Conservation (phyloP, 2,888 invertebrate genomes). For the Drosophila mayaguana region DNA sequence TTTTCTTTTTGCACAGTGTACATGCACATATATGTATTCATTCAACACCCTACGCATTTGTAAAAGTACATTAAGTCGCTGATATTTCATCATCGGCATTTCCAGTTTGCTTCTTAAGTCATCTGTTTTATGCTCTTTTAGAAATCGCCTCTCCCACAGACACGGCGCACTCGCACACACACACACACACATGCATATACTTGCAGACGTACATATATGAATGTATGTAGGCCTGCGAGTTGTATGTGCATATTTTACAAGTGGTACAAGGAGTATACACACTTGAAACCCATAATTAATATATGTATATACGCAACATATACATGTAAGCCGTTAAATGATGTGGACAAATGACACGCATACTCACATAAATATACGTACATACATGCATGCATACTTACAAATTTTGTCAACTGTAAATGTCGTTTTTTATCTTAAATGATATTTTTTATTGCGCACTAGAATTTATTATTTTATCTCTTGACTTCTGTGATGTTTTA, state of each 20-base stretch:
- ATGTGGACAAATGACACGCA: constrained; percentile 28
- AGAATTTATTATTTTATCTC: background rate
- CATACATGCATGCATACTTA: constrained; percentile 1
- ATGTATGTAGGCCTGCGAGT: constrained; percentile 18
- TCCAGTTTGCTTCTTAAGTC: constrained; percentile 64
- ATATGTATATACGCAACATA: constrained; percentile 31
- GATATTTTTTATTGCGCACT: too few species aligned
- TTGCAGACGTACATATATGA: background rate
- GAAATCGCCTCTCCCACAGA: constrained; percentile 43
- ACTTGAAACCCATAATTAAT: constrained; percentile 66
- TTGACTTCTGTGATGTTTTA: background rate
- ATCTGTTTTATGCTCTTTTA: constrained; percentile 63
- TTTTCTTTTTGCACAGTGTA: background rate
- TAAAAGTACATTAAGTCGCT: constrained; percentile 26
- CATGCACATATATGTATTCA: background rate
- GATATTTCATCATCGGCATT: constrained; percentile 54
- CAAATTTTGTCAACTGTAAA: constrained; percentile 33
- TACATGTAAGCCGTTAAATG: constrained; percentile 42
- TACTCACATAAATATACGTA: background rate
- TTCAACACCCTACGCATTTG: constrained; percentile 27
- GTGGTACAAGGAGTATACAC: constrained; percentile 58
- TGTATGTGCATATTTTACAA: constrained; percentile 51
- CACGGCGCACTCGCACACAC: constrained; percentile 8
- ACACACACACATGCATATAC: constrained; percentile 7
- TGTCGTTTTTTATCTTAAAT: background rate